Conservation (phyloP, 35 echinoderm and acorn worm genomes). For the Stichopus chloronotus region DNA sequence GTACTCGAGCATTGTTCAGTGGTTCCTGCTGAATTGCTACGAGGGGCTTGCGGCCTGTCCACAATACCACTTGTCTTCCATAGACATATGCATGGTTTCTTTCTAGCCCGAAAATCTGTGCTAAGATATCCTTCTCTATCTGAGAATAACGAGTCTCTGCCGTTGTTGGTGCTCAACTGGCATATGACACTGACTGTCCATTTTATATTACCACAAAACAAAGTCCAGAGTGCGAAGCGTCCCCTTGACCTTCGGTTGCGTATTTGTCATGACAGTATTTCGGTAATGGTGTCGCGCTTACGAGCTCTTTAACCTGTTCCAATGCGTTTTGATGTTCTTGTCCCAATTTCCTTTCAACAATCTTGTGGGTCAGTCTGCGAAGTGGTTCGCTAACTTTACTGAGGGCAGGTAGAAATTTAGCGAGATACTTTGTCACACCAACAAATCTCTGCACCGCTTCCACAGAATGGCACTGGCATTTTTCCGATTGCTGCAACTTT, state of each 20-base stretch:
- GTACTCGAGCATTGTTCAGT: conserved; percentile 49
- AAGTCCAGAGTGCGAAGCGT: conserved; percentile 62
- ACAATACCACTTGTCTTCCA: conserved; percentile 60
- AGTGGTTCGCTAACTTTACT: conserved; percentile 65
- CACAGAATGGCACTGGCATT: conserved; percentile 55
- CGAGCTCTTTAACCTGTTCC: conserved; percentile 42
- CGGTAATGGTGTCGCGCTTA: conserved; percentile 59
- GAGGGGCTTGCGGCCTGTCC: conserved; percentile 76
- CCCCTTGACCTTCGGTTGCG: conserved; percentile 75
- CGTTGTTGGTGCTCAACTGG: conserved; percentile 59
- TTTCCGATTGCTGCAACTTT: conserved; percentile 66
- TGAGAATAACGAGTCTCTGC: conserved; percentile 65
- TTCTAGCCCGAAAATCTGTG: conserved; percentile 65
- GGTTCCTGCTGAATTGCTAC: conserved; percentile 59
- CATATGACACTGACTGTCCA: conserved; percentile 63
- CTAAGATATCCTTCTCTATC: conserved; percentile 75
- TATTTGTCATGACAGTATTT: conserved; percentile 60
- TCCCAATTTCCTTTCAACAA: conserved; percentile 49
- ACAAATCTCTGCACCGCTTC: conserved; percentile 57
- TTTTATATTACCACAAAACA: conserved; percentile 65
- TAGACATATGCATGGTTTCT: conserved; percentile 69
- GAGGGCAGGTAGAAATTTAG: conserved; percentile 69
- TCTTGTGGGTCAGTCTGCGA: conserved; percentile 67
- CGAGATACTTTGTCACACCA: conserved; percentile 70
- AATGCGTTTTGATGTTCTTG: conserved; percentile 56